These are phyloP conservation scores for Danio albolineatus DNA, from an alignment of 2,797 vertebrate species.

Conservation along the genomic window DNA sequence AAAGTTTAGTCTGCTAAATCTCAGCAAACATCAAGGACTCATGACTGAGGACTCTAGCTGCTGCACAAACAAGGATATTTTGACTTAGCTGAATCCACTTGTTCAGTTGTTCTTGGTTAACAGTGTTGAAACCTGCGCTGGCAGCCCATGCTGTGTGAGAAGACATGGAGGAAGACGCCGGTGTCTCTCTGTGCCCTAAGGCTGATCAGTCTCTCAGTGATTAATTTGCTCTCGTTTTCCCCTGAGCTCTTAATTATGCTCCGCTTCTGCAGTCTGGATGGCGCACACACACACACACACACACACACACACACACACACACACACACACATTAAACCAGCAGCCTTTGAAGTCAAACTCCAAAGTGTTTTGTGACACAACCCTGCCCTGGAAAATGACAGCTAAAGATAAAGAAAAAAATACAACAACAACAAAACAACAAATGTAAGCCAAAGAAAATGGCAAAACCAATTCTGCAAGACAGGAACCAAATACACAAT, in stretches of 20 bases:
- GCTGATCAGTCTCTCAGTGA: conserved; percentile 54
- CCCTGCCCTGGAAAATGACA: conserved; percentile 36
- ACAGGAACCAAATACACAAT: not conserved
- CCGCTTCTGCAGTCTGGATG: conserved; percentile 43
- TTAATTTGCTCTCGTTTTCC: conserved; percentile 53
- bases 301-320: too few species aligned
- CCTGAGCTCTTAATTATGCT: conserved; percentile 52
- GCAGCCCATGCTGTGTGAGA: conserved; percentile 11
- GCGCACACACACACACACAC: conserved; percentile 27
- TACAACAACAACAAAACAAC: conserved; percentile 15
- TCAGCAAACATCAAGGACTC: not conserved
- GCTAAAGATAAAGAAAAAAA: conserved; percentile 23
- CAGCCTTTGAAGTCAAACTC: conserved; percentile 48
- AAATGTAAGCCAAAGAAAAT: conserved; percentile 1
- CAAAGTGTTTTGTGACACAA: conserved; percentile 43
- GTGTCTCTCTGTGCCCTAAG: conserved; percentile 36
- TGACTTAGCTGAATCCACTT: conserved; percentile 3
- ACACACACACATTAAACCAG: conserved; percentile 16
- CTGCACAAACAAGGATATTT: not conserved
- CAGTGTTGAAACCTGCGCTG: conserved; percentile 13
- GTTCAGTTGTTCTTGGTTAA: conserved; percentile 33
- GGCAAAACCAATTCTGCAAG: not conserved
- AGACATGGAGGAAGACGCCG: conserved; percentile 12
- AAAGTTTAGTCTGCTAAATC: not conserved
- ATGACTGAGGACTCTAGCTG: not conserved